These are phyloP conservation scores for Trialeurodes vaporariorum DNA, from an alignment of 1,140 invertebrate species.

Conservation along the genomic window DNA sequence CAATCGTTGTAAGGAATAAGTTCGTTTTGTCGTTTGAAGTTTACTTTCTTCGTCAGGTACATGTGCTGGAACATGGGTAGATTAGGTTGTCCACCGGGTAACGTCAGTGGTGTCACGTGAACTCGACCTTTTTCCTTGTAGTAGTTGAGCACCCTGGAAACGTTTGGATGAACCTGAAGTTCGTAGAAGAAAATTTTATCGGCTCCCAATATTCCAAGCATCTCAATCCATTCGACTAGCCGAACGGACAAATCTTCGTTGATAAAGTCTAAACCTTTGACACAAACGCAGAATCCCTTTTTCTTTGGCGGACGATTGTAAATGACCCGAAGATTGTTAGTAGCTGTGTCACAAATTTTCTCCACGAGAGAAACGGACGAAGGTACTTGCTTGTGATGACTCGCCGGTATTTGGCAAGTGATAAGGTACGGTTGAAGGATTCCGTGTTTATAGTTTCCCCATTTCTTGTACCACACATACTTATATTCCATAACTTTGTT, in stretches of 20 bases:
- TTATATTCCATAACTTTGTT: slow-evolving; percentile 77
- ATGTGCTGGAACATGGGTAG: slow-evolving; percentile 75
- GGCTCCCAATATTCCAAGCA: slow-evolving; percentile 72
- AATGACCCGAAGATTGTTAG: slow-evolving; percentile 76
- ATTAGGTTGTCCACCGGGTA: slow-evolving; percentile 86
- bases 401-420: slow-evolving; percentile 70
- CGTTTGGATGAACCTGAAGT: slow-evolving; percentile 78
- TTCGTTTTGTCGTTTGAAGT: slow-evolving; percentile 87
- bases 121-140: slow-evolving; percentile 64
- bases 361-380: slow-evolving; percentile 78
- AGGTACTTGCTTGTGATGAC: slow-evolving; percentile 57
- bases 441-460: slow-evolving; percentile 87
- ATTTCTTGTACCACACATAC: slow-evolving; percentile 87
- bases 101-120: slow-evolving; percentile 70
- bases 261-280: slow-evolving; percentile 84
- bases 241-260: slow-evolving; percentile 81
- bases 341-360: slow-evolving; percentile 68
- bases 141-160: slow-evolving; percentile 73
- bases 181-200: slow-evolving; percentile 90
- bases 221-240: slow-evolving; percentile 90
- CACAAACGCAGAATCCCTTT: slow-evolving; percentile 83
- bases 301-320: slow-evolving; percentile 55
- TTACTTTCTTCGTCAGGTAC: slow-evolving; percentile 78
- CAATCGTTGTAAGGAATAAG: slow-evolving; percentile 96
- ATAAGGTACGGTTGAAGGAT: slow-evolving; percentile 85